phyloP scores from a whole-genome alignment of 2,113 vertebrate genomes.

The Myrmophylax atrothorax region DNA sequence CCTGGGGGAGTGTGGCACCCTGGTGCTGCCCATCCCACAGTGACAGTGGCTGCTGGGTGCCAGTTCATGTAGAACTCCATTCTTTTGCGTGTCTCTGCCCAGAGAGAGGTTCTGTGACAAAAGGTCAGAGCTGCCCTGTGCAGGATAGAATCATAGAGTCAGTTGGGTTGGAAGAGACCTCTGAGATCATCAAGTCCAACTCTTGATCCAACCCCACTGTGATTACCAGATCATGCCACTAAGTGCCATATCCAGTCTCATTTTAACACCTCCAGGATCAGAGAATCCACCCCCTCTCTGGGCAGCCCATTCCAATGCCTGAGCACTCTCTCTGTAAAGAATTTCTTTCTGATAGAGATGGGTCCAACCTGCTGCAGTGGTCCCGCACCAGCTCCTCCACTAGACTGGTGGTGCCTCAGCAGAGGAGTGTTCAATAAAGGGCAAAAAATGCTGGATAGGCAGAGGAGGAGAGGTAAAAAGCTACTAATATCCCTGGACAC shows the following conservation, averaged over 20 bases:
- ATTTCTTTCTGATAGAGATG: too few relatives aligned
- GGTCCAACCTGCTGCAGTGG: background rate
- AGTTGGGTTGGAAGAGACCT: too few relatives aligned
- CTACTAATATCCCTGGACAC: fast-evolving
- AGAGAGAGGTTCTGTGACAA: background rate
- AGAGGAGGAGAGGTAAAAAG: background rate
- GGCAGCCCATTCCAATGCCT: too few relatives aligned
- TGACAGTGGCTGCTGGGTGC: background rate
- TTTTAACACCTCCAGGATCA: too few relatives aligned
- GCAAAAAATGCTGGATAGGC: background rate
- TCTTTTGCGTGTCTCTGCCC: background rate
- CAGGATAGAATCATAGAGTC: too few relatives aligned
- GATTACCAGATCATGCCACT: too few relatives aligned
- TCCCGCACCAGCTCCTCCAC: fast-evolving
- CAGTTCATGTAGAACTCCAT: fast-evolving
- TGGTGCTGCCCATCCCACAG: fast-evolving
- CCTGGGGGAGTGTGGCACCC: too few relatives aligned
- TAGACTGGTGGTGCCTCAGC: fast-evolving
- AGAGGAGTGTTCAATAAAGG: background rate
- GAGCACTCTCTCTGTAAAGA: too few relatives aligned
- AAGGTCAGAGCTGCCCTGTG: background rate
- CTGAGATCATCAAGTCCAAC: too few relatives aligned
- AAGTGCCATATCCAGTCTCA: too few relatives aligned
- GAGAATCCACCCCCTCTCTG: too few relatives aligned
- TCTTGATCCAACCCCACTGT: too few relatives aligned